Evolutionary conservation across 2,888 invertebrate genomes (phyloP).

Genomic region (Acrobasis repandana): DNA sequence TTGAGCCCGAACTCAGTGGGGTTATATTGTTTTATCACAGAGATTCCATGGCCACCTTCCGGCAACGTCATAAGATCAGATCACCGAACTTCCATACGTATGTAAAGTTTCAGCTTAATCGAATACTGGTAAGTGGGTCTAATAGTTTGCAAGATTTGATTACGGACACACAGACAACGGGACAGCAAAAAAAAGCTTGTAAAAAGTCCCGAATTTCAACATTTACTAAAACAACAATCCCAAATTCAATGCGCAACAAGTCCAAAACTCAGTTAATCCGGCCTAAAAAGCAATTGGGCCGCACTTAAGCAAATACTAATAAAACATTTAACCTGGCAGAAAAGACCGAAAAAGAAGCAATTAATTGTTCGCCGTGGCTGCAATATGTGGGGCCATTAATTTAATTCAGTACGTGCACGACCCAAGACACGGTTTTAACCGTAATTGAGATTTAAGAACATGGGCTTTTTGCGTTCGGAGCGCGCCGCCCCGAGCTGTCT

Average conservation of each 20-base stretch:
- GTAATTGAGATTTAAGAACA: slow-evolving; percentile 82
- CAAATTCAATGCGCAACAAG: slow-evolving; percentile 1
- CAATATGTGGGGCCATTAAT: slow-evolving; percentile 82
- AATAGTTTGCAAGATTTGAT: no score
- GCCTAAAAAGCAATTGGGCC: slow-evolving; percentile 44
- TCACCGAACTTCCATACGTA: no score
- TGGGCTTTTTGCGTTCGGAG: slow-evolving; percentile 62
- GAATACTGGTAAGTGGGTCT: no score
- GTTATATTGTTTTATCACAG: no score
- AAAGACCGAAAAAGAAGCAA: slow-evolving; percentile 71
- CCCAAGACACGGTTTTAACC: slow-evolving; percentile 79
- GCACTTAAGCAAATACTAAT: slow-evolving; percentile 59
- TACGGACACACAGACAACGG: no score
- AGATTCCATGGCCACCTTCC: no score
- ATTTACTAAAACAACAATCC: background rate
- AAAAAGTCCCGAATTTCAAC: background rate
- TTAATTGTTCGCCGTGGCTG: slow-evolving; percentile 71
- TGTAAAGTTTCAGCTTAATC: no score
- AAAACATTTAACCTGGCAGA: slow-evolving; percentile 74
- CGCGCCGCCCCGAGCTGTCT: slow-evolving; percentile 37
- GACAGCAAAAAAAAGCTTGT: no score
- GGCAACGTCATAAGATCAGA: no score
- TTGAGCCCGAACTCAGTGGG: no score
- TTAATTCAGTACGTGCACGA: slow-evolving; percentile 79
- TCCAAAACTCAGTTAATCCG: slow-evolving; percentile 16